Evolutionary conservation across 2,113 vertebrate genomes (phyloP).

Genomic region (Phaethornis superciliosus): DNA sequence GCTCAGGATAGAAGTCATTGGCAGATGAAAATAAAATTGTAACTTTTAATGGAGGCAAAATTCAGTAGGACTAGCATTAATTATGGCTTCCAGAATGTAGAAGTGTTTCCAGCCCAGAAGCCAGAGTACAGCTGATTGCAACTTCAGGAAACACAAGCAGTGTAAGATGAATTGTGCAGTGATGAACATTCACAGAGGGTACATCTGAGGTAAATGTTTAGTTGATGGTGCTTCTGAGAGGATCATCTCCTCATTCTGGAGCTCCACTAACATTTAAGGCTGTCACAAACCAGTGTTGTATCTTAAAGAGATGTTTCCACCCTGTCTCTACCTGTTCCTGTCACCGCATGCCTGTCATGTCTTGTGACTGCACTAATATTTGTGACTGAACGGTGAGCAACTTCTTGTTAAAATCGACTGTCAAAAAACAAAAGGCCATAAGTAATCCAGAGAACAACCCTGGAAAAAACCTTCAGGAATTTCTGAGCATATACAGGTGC

Average conservation of each 20-base stretch:
- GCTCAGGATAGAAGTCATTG: not conserved
- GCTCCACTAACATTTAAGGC: not conserved
- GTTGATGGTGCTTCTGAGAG: not conserved
- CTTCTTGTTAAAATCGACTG: not conserved
- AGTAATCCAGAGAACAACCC: not conserved
- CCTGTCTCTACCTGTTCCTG: not conserved
- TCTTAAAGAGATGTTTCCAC: not conserved
- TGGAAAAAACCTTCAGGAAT: not conserved
- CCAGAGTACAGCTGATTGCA: not conserved
- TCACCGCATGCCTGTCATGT: fast-evolving
- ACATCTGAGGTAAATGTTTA: not conserved
- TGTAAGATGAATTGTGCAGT: fast-evolving
- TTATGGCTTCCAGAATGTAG: not conserved
- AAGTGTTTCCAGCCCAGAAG: not conserved
- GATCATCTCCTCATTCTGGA: not conserved
- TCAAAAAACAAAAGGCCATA: not conserved
- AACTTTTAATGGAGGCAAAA: not conserved
- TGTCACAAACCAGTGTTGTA: not conserved
- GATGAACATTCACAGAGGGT: not conserved
- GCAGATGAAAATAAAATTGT: not conserved
- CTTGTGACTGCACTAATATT: not conserved
- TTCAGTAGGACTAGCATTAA: not conserved
- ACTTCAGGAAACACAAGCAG: fast-evolving
- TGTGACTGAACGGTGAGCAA: not conserved
- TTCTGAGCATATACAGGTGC: not conserved